A percentile compares a stretch with the other conserved stretches of the same genome.
phyloP scores from a whole-genome alignment of 2,888 invertebrate species.

The Dynastes tityus region DNA sequence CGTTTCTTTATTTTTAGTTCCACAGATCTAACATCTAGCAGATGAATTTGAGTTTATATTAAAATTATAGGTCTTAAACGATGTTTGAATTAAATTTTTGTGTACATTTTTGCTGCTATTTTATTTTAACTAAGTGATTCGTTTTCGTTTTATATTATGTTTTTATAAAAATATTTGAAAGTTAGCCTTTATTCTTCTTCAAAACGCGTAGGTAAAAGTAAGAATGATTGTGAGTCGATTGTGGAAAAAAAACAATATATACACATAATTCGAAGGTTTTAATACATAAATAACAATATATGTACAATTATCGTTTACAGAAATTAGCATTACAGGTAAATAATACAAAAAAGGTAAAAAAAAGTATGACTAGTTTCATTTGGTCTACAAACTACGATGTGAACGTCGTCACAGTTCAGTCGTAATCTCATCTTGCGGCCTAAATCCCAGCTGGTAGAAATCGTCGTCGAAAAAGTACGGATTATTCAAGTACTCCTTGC shows the following conservation, averaged over 20 bases:
- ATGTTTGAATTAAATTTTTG: too few relatives aligned
- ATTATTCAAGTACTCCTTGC: conserved; percentile 70
- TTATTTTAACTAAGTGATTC: too few relatives aligned
- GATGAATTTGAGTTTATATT: too few relatives aligned
- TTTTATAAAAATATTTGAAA: too few relatives aligned
- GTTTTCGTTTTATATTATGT: too few relatives aligned
- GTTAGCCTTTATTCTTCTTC: too few relatives aligned
- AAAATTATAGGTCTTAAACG: too few relatives aligned
- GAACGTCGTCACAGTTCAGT: conserved; percentile 79
- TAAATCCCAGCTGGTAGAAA: conserved; percentile 86
- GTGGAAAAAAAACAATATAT: neutral
- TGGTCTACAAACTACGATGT: conserved; percentile 51
- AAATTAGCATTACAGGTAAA: conserved; percentile 45
- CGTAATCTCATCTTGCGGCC: conserved; percentile 91
- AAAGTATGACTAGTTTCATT: conserved; percentile 55
- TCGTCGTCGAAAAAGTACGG: conserved; percentile 85
- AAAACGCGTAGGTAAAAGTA: too few relatives aligned
- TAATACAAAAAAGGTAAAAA: conserved; percentile 50
- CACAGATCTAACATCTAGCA: too few relatives aligned
- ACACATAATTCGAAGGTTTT: conserved; percentile 12
- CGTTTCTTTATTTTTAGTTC: too few relatives aligned
- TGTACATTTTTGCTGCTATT: too few relatives aligned
- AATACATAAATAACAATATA: conserved; percentile 51
- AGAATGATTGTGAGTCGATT: too few relatives aligned
- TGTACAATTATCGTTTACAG: conserved; percentile 47